Percentiles rank a stretch among this genome's conserved stretches.
phyloP scores from a whole-genome alignment of 2,113 vertebrate genomes.

The Corvus cornix region DNA sequence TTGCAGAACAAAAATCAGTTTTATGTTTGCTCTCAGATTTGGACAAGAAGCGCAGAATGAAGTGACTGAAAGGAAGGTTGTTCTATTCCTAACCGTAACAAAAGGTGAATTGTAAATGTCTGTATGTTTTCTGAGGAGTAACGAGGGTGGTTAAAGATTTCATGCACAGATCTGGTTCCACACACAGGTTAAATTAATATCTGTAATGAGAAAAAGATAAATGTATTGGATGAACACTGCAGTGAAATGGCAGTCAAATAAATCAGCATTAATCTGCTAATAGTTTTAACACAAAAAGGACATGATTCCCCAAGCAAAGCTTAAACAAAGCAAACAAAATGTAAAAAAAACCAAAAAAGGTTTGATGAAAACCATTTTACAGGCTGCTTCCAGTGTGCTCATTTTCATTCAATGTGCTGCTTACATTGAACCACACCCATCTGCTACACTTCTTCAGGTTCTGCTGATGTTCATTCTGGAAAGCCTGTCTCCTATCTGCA shows the following conservation, averaged over 20 bases:
- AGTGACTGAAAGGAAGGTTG: not conserved
- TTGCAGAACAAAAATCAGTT: not conserved
- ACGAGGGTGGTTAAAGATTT: not conserved
- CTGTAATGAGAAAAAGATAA: not conserved
- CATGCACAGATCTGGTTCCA: not conserved
- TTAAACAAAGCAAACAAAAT: not conserved
- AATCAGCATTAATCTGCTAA: not conserved
- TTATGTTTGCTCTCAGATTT: not conserved
- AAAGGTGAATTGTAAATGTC: not conserved
- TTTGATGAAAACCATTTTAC: not conserved
- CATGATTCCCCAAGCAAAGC: not conserved
- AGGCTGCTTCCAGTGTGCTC: not conserved
- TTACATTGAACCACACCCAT: not conserved
- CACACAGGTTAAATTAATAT: not conserved
- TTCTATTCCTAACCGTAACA: not conserved
- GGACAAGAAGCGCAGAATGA: not conserved
- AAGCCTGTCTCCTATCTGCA: not conserved
- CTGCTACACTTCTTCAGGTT: not conserved
- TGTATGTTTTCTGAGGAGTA: not conserved
- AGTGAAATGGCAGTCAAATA: slow-evolving; percentile 3
- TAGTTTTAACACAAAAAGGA: not conserved
- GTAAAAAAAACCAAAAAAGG: not conserved
- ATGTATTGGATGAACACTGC: not conserved
- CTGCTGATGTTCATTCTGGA: not conserved
- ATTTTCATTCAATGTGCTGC: not conserved